Evolutionary conservation across 1,140 invertebrate genomes (phyloP).

Genomic region (Papilio machaon): DNA sequence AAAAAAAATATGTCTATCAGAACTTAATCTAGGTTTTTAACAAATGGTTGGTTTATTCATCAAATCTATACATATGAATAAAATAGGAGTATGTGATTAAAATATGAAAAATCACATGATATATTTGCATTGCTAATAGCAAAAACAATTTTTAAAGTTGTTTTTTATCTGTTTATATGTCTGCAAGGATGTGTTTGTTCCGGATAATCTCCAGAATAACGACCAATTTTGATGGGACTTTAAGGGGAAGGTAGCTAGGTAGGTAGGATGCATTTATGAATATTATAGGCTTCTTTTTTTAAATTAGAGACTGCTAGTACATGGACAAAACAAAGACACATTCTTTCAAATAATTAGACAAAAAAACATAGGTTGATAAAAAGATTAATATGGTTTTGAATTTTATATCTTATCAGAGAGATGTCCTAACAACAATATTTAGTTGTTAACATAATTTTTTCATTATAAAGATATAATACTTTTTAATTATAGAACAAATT

Average conservation of each 20-base stretch:
- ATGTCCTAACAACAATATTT: not conserved
- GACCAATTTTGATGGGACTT: no score
- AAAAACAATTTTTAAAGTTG: no score
- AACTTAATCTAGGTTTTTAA: no score
- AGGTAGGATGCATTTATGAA: not conserved
- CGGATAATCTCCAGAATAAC: no score
- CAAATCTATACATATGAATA: no score
- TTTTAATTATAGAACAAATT: not conserved
- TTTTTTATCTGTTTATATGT: no score
- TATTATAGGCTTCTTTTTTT: not conserved
- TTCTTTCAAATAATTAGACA: not conserved
- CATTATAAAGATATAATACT: not conserved
- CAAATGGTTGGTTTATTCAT: no score
- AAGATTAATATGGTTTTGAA: not conserved
- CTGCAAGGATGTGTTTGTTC: no score
- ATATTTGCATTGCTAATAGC: no score
- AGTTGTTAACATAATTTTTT: not conserved
- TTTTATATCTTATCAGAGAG: not conserved
- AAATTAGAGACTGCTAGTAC: not conserved
- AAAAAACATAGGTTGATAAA: not conserved
- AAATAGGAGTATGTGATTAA: no score
- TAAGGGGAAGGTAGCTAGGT: not conserved
- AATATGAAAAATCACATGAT: no score
- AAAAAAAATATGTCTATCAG: no score
- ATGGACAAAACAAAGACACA: not conserved